Evolutionary conservation across 2,888 invertebrate genomes (phyloP), one percentile per base, ranked within the genome.

Genomic region (Arctia plantaginis): DNA sequence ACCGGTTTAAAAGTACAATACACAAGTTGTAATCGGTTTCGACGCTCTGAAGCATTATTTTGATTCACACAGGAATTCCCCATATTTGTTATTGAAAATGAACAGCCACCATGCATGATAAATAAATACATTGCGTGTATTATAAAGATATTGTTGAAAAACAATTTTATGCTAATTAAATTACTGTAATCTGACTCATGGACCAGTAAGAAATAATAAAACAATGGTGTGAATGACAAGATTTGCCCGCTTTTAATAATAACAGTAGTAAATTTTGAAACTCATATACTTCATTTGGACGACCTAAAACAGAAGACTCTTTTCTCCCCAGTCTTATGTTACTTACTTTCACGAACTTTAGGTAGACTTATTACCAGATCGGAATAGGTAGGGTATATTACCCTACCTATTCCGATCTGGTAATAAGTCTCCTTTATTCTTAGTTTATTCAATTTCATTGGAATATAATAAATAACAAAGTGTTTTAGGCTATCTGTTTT

Each of bases 1-100:
- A 55, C n/a, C 23, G 51, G 51, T 27, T 12, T 15, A 47, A 47
- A 47, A 47, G 6, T 18, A 18, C 18, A 47, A 47, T 1, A 18
- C 44, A 51, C 23, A 18, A 13, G 51, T 23, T 8, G 3, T 12
- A 10, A 55, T n/a, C 10, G 12, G 55, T n/a, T 55, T 55, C 13
- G 55, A n/a, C n/a, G 27, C 27, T 59, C 55, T 3, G 0, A 30
- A 62, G 12, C 15, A 10, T 35, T 33, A 55, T 35, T 55, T 55
- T 55, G 69, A 69, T 33, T 55, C 55, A 69, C 35, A 55, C 55
- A 15, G 69, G 55, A 55, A 35, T 55, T 69, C 23, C 69, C 69
- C n/a, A 55, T 69, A n/a, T 35, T 51, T 55, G 69, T 69, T 55
- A 55, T 51, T 55, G 35, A 35, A 55, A n/a, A 51, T 69, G 51